Conservation (phyloP, 2,888 invertebrate genomes). For the Lithosia quadra region DNA sequence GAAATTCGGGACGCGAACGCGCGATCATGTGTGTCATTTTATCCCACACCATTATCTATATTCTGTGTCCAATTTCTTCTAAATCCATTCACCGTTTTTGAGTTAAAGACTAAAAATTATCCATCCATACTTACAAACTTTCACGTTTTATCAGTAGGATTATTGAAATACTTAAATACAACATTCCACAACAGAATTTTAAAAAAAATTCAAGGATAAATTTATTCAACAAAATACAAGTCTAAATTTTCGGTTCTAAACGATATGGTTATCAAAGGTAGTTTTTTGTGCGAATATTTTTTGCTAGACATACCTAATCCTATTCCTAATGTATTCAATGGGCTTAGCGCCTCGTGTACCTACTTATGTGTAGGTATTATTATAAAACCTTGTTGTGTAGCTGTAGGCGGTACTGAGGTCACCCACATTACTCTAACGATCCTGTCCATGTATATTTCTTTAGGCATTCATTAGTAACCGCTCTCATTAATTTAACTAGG, state of each 20-base stretch:
- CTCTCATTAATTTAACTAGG: background rate
- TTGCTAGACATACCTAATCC: background rate
- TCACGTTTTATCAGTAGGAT: too few species aligned
- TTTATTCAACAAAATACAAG: background rate
- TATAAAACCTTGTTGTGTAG: conserved; percentile 7
- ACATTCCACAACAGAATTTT: background rate
- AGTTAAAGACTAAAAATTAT: too few species aligned
- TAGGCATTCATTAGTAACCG: background rate
- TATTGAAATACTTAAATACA: background rate
- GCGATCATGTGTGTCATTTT: too few species aligned
- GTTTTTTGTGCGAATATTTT: conserved; percentile 3
- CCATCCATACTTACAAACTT: too few species aligned
- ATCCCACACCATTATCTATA: too few species aligned
- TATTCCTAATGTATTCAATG: background rate
- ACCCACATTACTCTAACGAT: background rate
- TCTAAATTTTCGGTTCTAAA: conserved; percentile 1
- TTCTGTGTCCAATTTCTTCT: too few species aligned
- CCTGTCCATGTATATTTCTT: background rate
- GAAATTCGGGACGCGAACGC: too few species aligned
- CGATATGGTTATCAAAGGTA: background rate
- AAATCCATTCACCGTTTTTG: too few species aligned
- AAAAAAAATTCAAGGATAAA: background rate
- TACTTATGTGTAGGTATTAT: background rate
- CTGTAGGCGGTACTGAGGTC: background rate
- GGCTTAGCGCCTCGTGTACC: background rate